Evolutionary conservation across 2,888 invertebrate species (phyloP).

Genomic region (Lithophane ornitopus): DNA sequence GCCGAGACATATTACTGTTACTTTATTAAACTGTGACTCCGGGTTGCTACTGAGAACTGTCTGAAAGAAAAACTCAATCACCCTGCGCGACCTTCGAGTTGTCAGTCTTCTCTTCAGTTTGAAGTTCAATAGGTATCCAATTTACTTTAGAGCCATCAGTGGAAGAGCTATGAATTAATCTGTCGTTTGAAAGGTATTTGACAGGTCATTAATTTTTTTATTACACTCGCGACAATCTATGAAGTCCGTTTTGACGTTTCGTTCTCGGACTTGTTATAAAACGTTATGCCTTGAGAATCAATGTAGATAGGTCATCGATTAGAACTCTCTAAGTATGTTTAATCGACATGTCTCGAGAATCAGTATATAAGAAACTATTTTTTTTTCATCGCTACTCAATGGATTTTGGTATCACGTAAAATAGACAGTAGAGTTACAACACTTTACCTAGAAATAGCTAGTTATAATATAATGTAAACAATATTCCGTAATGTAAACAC

Average conservation of each 20-base stretch:
- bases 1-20: no score
- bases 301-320: no score
- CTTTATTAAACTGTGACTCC: no score
- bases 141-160: neutral
- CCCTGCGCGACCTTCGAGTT: neutral
- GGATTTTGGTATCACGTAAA: neutral
- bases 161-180: neutral
- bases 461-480: slow-evolving; percentile 31
- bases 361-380: no score
- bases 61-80: neutral
- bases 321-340: no score
- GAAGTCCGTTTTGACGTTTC: no score
- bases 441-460: neutral
- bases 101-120: neutral
- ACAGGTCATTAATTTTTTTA: neutral
- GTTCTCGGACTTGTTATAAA: no score
- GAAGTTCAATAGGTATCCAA: neutral
- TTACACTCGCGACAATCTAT: no score
- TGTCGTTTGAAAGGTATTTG: neutral
- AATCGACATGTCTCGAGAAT: no score
- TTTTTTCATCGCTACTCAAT: no score
- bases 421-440: neutral
- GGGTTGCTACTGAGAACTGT: neutral
- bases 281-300: no score
- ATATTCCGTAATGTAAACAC: slow-evolving; percentile 15